Evolutionary conservation across 2,797 vertebrate genomes (phyloP).

Genomic region (Nothura maculosa): DNA sequence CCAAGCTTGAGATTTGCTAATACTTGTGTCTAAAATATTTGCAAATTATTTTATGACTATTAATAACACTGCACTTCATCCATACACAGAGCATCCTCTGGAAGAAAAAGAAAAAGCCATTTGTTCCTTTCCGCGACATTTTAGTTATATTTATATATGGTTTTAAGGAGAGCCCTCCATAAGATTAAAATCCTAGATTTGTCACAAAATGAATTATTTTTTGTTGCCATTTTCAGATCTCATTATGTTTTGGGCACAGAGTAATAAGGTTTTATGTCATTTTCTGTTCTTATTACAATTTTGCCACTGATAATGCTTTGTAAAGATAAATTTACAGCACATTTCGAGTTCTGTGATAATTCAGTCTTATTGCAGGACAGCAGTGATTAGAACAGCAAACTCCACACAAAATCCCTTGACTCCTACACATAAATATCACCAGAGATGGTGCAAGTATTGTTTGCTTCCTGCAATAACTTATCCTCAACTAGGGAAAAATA

Average conservation of each 20-base stretch:
- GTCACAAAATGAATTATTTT: constrained; percentile 38
- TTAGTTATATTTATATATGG: constrained; percentile 2
- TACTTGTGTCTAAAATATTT: constrained; percentile 58
- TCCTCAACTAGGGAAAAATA: background rate
- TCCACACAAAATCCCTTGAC: constrained; percentile 12
- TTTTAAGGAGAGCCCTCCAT: background rate
- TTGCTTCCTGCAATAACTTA: background rate
- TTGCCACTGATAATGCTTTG: background rate
- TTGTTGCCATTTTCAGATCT: constrained; percentile 23
- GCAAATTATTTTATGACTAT: constrained; percentile 44
- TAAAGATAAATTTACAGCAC: constrained; percentile 11
- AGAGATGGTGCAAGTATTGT: background rate
- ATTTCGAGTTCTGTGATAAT: constrained; percentile 6
- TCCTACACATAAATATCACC: background rate
- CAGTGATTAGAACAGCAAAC: background rate
- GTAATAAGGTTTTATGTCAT: background rate
- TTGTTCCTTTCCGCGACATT: constrained; percentile 25
- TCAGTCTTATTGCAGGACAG: background rate
- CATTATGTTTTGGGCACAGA: constrained; percentile 30
- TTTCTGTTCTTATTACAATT: background rate
- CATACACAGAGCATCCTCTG: constrained; percentile 36
- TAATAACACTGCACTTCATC: constrained; percentile 45
- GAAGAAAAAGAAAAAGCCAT: constrained; percentile 1
- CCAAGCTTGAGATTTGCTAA: background rate
- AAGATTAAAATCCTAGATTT: constrained; percentile 47